Percentiles rank a stretch among this genome's conserved stretches.
Conservation (phyloP, 1,140 invertebrate genomes). For the Ladona fulva region DNA sequence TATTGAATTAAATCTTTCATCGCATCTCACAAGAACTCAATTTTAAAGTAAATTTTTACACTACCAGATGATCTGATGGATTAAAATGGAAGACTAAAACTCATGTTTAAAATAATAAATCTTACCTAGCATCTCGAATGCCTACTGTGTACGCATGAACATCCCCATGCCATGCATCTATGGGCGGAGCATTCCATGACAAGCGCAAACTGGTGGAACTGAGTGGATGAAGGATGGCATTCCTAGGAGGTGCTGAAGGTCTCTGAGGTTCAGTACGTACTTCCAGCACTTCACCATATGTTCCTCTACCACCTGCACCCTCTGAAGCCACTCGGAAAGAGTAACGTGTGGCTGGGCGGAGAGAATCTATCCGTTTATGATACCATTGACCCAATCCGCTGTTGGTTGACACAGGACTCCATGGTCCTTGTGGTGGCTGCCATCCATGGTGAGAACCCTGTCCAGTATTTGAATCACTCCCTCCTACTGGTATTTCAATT, state of each 20-base stretch:
- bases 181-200: slow-evolving; percentile 61
- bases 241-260: slow-evolving; percentile 62
- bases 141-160: slow-evolving; percentile 62
- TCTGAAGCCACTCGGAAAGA: slow-evolving; percentile 61
- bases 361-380: background rate
- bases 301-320: slow-evolving; percentile 62
- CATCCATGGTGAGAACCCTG: background rate
- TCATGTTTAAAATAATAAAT: too few relatives aligned
- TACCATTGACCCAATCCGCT: background rate
- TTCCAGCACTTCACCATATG: slow-evolving; percentile 31
- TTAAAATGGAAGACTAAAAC: too few relatives aligned
- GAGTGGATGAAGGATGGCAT: slow-evolving; percentile 56
- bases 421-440: background rate
- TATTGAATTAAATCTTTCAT: too few relatives aligned
- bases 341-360: background rate
- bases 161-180: slow-evolving; percentile 60
- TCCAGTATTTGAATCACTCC: background rate
- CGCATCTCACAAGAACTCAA: too few relatives aligned
- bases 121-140: slow-evolving; percentile 34
- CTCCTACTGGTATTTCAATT: background rate
- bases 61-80: too few relatives aligned
- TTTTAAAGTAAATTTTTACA: too few relatives aligned
- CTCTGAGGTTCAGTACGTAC: slow-evolving; percentile 67
- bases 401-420: background rate
- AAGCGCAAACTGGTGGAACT: slow-evolving; percentile 68